A percentile compares a stretch with the other conserved stretches of the same genome.
Conservation (phyloP, 2,797 vertebrate species). For the Coranthus polyacanthus region DNA sequence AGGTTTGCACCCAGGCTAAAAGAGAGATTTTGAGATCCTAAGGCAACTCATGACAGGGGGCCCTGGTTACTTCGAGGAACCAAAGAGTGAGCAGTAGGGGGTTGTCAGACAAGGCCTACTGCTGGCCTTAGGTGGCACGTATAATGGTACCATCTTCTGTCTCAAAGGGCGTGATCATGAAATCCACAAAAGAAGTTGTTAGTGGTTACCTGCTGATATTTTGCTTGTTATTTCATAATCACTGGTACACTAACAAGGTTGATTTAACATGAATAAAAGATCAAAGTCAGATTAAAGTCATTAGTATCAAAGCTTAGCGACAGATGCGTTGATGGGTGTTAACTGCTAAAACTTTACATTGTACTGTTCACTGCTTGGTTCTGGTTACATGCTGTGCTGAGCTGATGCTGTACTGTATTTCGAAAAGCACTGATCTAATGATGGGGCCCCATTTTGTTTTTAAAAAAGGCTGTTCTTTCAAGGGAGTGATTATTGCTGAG, state of each 20-base stretch:
- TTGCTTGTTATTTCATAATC: slow-evolving; percentile 74
- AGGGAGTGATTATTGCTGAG: slow-evolving; percentile 28
- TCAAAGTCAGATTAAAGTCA: slow-evolving; percentile 41
- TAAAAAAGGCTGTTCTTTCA: slow-evolving; percentile 49
- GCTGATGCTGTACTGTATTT: slow-evolving; percentile 64
- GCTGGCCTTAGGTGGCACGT: slow-evolving; percentile 59
- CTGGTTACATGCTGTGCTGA: slow-evolving; percentile 66
- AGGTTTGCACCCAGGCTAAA: slow-evolving; percentile 45
- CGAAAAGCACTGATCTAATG: slow-evolving; percentile 54
- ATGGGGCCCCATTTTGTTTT: slow-evolving; percentile 18
- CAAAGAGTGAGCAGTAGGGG: slow-evolving; percentile 57
- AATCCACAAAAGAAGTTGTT: slow-evolving; percentile 58
- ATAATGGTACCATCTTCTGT: slow-evolving; percentile 52
- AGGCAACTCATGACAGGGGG: slow-evolving; percentile 51
- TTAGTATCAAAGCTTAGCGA: slow-evolving; percentile 34
- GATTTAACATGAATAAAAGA: slow-evolving; percentile 74
- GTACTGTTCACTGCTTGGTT: slow-evolving; percentile 30
- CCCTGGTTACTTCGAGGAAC: slow-evolving; percentile 47
- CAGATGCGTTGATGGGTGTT: slow-evolving; percentile 58
- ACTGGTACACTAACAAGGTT: slow-evolving; percentile 62
- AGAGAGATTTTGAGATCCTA: slow-evolving; percentile 49
- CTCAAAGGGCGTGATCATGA: slow-evolving; percentile 61
- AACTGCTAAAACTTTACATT: slow-evolving; percentile 39
- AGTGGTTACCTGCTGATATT: slow-evolving; percentile 72
- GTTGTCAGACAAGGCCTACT: slow-evolving; percentile 60